Conservation (phyloP, 2,888 invertebrate species). For the Diabrotica balteata region DNA sequence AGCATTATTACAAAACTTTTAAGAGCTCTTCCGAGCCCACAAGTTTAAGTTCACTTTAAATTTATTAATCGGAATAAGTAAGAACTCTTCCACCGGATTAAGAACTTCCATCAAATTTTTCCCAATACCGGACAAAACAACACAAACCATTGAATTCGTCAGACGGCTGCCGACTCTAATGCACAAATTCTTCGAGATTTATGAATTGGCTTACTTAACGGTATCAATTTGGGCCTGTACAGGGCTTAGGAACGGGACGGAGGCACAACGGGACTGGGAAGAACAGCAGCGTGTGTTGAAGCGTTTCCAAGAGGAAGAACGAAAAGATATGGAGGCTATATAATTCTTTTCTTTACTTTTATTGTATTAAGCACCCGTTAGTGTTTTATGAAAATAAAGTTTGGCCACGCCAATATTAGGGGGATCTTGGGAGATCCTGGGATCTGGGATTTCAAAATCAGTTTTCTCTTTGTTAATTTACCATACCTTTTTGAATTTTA, state of each 20-base stretch:
- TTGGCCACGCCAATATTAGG: too few species aligned
- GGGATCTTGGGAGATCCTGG: too few species aligned
- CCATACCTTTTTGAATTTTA: too few species aligned
- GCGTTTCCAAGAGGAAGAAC: too few species aligned
- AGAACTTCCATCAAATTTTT: constrained; percentile 14
- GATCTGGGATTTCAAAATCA: too few species aligned
- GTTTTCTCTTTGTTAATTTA: too few species aligned
- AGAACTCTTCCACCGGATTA: constrained; percentile 2
- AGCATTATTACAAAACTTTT: too few species aligned
- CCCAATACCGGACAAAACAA: constrained; percentile 14
- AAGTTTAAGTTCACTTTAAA: constrained; percentile 7
- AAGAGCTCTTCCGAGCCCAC: too few species aligned
- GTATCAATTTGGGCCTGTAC: constrained; percentile 49
- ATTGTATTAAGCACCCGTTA: too few species aligned
- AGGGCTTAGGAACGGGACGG: constrained; percentile 18
- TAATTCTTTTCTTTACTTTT: too few species aligned
- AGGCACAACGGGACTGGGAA: constrained; percentile 12
- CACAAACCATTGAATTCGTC: constrained; percentile 50
- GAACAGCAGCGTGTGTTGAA: not conserved
- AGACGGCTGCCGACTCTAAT: constrained; percentile 32
- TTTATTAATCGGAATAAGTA: constrained; percentile 9
- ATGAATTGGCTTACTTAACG: constrained; percentile 53
- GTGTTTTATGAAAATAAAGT: too few species aligned
- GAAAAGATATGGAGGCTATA: too few species aligned
- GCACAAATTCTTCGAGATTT: constrained; percentile 52